A percentile compares a stretch with the other conserved stretches of the same genome.
Conservation (phyloP, 2,797 vertebrate species). For the Cichlasoma orientale region DNA sequence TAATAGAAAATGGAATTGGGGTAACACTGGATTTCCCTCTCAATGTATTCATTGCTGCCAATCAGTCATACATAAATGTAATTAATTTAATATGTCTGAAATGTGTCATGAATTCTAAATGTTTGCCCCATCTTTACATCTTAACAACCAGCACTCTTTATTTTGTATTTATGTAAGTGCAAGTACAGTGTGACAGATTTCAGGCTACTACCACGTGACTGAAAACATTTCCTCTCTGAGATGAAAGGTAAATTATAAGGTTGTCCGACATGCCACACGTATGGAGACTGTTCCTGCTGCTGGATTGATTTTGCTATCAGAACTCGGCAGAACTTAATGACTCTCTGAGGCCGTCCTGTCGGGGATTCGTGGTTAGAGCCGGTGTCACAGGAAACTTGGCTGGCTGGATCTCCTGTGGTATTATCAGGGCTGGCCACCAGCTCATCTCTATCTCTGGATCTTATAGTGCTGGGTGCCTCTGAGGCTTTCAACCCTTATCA, state of each 20-base stretch:
- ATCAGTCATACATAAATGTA: neutral
- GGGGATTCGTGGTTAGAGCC: constrained; percentile 3
- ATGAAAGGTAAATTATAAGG: neutral
- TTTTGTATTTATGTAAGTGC: neutral
- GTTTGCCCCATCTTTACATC: neutral
- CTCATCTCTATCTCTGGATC: constrained; percentile 64
- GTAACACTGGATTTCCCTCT: neutral
- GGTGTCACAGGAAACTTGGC: constrained; percentile 41
- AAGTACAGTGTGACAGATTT: neutral
- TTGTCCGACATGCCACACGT: neutral
- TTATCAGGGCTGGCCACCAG: constrained; percentile 50
- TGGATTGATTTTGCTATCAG: constrained; percentile 30
- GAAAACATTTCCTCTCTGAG: neutral
- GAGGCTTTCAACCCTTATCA: constrained; percentile 70
- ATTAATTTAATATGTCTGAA: neutral
- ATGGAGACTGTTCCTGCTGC: neutral
- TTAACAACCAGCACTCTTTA: neutral
- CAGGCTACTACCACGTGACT: neutral
- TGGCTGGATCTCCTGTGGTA: constrained; percentile 46
- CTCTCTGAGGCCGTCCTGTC: constrained; percentile 30
- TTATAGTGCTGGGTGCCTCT: constrained; percentile 50
- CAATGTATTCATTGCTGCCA: neutral
- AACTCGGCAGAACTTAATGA: constrained; percentile 34
- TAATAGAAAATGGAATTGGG: neutral
- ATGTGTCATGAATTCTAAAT: neutral